Base-by-base conservation (phyloP, 2,888 invertebrate genomes). In the Leptarthrus brevirostris region DNA sequence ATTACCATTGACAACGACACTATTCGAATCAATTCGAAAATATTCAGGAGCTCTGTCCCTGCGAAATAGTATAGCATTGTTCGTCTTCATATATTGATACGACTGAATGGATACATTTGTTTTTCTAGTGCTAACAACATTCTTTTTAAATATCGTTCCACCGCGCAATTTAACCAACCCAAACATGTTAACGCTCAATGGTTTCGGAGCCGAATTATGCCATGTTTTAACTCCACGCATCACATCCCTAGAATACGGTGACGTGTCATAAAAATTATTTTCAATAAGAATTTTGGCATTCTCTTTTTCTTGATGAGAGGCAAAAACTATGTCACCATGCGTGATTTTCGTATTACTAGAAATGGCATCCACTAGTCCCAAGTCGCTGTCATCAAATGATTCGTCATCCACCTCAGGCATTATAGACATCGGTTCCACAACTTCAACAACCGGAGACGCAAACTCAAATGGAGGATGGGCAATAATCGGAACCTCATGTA, bases 141-240 rank as follows among this genome's bases (percentile, higher is more conserved):
- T 72, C 30, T 75, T 74, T n/a, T 58, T 71, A 12, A 76, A 76
- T 26, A 53, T 20, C n/a, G 74, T 72, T 6, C 58, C 56, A 24
- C 74, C 74, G 2, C 64, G 34, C 10, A 76, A n/a, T 61, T 74
- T 74, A 12, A 58, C 44, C 30, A 76, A 47, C 18, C 74, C 74
- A 36, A 75, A 76, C 3, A 44, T 34, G 40, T 75, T 75, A 8
- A 72, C 61, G 18, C 69, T 22, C 16, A 74, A 40, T 1, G 76
- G 76, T 54, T 49, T 72, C 6, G 76, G 76, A n/a, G 58, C n/a
- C 5, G 24, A 16, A 10, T 56, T 53, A 34, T 76, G 73, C 61
- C 73, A 74, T n/a, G 66, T 72, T 18, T 53, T 52, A 12, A 64
- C 6, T 10, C 73, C 54, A 18, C 52, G 53, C 16, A 52, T 47